Conservation (phyloP, 2,888 invertebrate genomes). For the Eupsilia transversa region DNA sequence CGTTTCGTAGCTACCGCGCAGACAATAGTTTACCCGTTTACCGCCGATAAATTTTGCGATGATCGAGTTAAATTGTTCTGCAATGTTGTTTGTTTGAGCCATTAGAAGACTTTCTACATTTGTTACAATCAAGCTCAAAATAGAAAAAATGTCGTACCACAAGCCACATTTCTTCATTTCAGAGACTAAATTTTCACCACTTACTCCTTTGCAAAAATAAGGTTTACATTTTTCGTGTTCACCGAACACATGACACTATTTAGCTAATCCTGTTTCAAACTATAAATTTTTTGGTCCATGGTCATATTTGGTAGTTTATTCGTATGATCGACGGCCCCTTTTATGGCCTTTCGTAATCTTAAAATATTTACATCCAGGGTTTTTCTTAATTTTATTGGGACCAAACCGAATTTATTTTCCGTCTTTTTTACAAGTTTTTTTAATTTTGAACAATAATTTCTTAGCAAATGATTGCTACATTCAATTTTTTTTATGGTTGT, state of each 20-base stretch:
- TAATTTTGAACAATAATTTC: not conserved
- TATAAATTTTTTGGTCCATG: not conserved
- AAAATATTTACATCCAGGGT: not conserved
- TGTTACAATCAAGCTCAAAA: not conserved
- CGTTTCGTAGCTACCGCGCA: not conserved
- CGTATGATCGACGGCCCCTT: not conserved
- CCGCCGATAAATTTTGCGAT: not conserved
- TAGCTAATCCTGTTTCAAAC: not conserved
- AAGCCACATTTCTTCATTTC: not conserved
- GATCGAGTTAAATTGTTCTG: not conserved
- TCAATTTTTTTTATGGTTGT: not conserved
- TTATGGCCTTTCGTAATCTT: not conserved
- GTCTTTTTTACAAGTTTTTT: not conserved
- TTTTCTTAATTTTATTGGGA: constrained; percentile 1
- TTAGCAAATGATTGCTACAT: constrained; percentile 4
- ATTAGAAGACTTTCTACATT: not conserved
- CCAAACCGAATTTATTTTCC: not conserved
- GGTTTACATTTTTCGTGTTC: not conserved
- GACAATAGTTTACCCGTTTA: not conserved
- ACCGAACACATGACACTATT: constrained; percentile 3
- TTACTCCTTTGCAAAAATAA: too few relatives aligned
- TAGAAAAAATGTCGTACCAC: not conserved
- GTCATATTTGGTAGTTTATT: not conserved
- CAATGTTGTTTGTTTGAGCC: not conserved
- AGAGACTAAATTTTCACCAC: not conserved